phyloP scores from a whole-genome alignment of 2,888 invertebrate genomes.

The Drosophila nigricruria region DNA sequence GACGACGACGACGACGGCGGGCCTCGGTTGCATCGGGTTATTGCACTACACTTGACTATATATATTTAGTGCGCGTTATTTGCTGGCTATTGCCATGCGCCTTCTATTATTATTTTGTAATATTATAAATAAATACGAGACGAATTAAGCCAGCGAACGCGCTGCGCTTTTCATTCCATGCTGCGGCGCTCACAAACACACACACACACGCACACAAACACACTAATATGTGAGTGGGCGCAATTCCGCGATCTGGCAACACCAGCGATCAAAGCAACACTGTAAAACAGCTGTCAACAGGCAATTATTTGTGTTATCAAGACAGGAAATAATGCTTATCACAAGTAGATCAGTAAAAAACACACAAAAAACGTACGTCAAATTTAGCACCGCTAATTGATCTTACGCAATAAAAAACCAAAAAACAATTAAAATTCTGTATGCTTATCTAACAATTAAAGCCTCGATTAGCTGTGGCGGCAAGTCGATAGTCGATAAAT shows the following conservation, averaged over 20 bases:
- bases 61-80: constrained; percentile 14
- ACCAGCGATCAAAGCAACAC: constrained; percentile 42
- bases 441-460: background rate
- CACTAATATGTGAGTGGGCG: constrained; percentile 41
- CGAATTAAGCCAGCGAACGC: constrained; percentile 61
- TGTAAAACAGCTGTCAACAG: constrained; percentile 38
- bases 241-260: constrained; percentile 46
- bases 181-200: constrained; percentile 73
- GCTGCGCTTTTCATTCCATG: constrained; percentile 74
- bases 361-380: background rate
- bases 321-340: background rate
- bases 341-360: background rate
- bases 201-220: constrained; percentile 24
- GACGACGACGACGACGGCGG: constrained; percentile 21
- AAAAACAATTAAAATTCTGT: background rate
- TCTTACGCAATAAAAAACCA: background rate
- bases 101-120: constrained; percentile 43
- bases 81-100: constrained; percentile 24
- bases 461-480: constrained; percentile 30
- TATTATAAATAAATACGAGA: constrained; percentile 60
- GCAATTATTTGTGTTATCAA: constrained; percentile 5
- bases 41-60: constrained; percentile 64
- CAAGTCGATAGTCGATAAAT: constrained; percentile 41
- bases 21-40: constrained; percentile 64
- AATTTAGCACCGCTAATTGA: background rate